Conservation (phyloP, 2,888 invertebrate species). For the Anthophora plumipes region DNA sequence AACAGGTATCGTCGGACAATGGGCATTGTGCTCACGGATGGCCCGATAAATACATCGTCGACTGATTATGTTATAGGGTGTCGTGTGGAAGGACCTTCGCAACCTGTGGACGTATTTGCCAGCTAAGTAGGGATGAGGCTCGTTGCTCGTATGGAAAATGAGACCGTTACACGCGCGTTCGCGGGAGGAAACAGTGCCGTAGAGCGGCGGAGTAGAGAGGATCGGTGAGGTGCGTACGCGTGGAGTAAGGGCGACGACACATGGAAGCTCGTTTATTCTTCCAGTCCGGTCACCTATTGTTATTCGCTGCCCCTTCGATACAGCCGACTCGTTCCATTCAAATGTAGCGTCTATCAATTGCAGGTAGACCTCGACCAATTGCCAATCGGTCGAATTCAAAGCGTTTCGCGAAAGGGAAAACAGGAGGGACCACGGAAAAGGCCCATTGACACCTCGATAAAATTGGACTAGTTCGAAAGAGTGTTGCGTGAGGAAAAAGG, state of each 20-base stretch:
- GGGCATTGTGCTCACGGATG: constrained; percentile 73
- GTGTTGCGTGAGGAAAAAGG: background rate
- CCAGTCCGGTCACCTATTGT: constrained; percentile 68
- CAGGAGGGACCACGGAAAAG: constrained; percentile 51
- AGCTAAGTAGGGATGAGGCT: constrained; percentile 72
- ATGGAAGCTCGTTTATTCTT: constrained; percentile 70
- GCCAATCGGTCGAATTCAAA: constrained; percentile 59
- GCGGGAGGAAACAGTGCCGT: constrained; percentile 31
- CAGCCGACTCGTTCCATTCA: constrained; percentile 62
- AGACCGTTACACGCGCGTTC: constrained; percentile 36
- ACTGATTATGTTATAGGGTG: constrained; percentile 79
- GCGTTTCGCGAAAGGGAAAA: constrained; percentile 44
- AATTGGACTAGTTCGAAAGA: constrained; percentile 52
- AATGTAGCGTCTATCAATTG: constrained; percentile 72
- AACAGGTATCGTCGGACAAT: constrained; percentile 73
- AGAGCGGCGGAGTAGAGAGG: constrained; percentile 27
- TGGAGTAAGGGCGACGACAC: constrained; percentile 54
- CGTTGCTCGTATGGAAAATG: constrained; percentile 53
- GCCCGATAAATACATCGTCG: constrained; percentile 75
- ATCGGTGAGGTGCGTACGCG: background rate
- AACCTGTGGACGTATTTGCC: constrained; percentile 72
- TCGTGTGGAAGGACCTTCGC: constrained; percentile 50
- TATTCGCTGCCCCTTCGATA: constrained; percentile 64
- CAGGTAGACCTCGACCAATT: constrained; percentile 69
- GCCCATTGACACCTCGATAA: constrained; percentile 58